Conservation (phyloP, 2,113 vertebrate species). For the Mesitornis unicolor region DNA sequence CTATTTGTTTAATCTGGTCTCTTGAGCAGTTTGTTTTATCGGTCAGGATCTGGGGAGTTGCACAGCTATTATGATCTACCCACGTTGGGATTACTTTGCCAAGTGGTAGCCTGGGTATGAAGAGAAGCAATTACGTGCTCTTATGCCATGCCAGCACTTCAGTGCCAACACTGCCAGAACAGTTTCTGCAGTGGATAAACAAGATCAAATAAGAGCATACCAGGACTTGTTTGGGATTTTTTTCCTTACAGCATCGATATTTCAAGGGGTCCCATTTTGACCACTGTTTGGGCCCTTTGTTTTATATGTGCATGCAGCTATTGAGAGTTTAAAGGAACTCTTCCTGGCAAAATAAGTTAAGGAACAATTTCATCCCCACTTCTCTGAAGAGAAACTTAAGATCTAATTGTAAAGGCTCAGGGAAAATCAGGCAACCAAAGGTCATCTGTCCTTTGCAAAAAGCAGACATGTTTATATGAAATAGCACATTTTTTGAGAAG, state of each 20-base stretch:
- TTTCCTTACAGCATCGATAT: rapidly evolving
- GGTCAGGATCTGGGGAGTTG: no score
- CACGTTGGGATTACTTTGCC: background rate
- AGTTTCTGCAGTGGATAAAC: background rate
- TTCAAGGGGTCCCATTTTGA: background rate
- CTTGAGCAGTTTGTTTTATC: rapidly evolving
- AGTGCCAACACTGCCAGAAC: no score
- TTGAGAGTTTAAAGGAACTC: background rate
- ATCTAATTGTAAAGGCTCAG: background rate
- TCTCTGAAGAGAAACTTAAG: background rate
- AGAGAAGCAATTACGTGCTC: background rate
- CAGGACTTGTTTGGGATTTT: background rate
- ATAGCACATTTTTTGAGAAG: background rate
- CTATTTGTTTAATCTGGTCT: background rate
- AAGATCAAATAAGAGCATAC: background rate
- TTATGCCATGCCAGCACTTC: background rate
- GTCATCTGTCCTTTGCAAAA: background rate
- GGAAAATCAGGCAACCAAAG: background rate
- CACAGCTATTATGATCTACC: background rate
- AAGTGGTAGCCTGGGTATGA: background rate
- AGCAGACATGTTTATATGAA: background rate
- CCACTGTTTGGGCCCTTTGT: background rate
- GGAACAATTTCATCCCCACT: background rate
- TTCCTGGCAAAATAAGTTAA: background rate
- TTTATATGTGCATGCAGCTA: rapidly evolving